Evolutionary conservation across 2,797 vertebrate genomes (phyloP), one percentile per base, ranked within the genome.

Genomic region (Sarcoramphus papa): DNA sequence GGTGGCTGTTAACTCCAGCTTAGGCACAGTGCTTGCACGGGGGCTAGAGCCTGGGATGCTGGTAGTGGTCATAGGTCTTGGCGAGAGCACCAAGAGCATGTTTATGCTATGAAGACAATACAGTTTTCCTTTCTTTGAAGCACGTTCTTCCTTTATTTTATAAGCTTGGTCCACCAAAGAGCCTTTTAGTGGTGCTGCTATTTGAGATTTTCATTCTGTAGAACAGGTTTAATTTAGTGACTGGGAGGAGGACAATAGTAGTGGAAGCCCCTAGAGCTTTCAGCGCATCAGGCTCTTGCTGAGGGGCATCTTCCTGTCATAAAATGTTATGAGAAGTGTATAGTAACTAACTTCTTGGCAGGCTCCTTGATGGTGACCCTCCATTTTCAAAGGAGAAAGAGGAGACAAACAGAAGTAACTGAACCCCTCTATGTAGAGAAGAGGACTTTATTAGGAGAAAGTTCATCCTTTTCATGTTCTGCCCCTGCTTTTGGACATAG

Each of bases 1-100:
- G 41, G 4, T 25, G 51, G 47, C 50, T 67, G 2, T 81, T 67
- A 18, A 7, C 51, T 78, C 23, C 21, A 48, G 0, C 0, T 62
- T 45, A 28, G 45, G 20, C 40, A 70, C 12, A 41, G 41, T 24
- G 22, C 27, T 63, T 41, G 28, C 37, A 8, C 21, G 59, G 30
- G 10, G 27, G 2, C 33, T 83, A 13, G 48, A 67, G 54, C 19
- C 21, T 67, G 31, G 17, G 17, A 12, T n/a, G 28, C 45, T 60
- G n/a, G 37, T 65, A 2, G 5, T 60, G 56, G 43, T 74, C 40
- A 4, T 2, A 25, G 10, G 27, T 59, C 70, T 73, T 17, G 4
- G 25, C n/a, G 64, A 45, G 35, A 90, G 21, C 40, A 56, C 28
- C 31, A 33, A 33, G 37, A 51, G 15, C 41, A 8, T 8, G 1